phyloP scores from a whole-genome alignment of 2,797 vertebrate genomes.

The Kryptolebias ocellatus region DNA sequence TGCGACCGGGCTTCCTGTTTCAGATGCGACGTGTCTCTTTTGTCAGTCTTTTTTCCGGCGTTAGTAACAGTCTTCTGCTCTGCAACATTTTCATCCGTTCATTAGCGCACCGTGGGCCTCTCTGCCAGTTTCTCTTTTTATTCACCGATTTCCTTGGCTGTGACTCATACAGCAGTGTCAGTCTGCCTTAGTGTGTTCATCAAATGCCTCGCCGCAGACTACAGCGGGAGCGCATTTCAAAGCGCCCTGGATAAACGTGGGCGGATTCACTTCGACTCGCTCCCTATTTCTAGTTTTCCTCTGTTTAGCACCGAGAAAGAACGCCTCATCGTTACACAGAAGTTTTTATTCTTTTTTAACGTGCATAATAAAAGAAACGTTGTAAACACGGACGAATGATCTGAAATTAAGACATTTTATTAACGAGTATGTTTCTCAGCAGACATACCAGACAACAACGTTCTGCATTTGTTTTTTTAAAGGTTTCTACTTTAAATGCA shows the following conservation, averaged over 20 bases:
- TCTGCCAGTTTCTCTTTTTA: constrained; percentile 27
- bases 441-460: background rate
- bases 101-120: constrained; percentile 36
- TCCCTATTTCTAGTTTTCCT: constrained; percentile 32
- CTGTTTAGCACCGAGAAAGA: constrained; percentile 25
- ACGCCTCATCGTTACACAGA: constrained; percentile 24
- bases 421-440: background rate
- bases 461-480: background rate
- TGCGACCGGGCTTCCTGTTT: background rate
- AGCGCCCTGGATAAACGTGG: constrained; percentile 53
- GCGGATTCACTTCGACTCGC: constrained; percentile 49
- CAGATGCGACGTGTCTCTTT: constrained; percentile 4
- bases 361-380: background rate
- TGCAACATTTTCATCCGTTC: constrained; percentile 16
- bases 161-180: constrained; percentile 65
- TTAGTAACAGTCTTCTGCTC: constrained; percentile 7
- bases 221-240: constrained; percentile 62
- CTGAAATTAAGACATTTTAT: background rate
- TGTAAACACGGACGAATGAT: background rate
- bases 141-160: constrained; percentile 42
- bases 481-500: constrained; percentile 18
- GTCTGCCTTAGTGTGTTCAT: constrained; percentile 56
- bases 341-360: background rate
- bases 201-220: constrained; percentile 57
- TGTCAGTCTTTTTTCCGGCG: constrained; percentile 23